Conservation (phyloP, 2,888 invertebrate species). For the Clivina fossor region DNA sequence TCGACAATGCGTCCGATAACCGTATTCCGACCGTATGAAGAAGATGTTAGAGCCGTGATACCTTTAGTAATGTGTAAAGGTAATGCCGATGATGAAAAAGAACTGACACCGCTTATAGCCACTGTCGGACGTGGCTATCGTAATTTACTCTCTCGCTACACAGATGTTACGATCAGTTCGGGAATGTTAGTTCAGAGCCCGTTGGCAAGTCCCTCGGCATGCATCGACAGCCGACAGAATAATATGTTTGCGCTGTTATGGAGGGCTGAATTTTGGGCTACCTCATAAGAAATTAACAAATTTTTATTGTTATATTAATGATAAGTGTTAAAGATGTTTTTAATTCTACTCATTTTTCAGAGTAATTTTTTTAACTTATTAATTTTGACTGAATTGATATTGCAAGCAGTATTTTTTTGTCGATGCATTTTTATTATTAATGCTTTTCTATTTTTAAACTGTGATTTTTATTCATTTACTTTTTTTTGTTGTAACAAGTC, state of each 20-base stretch:
- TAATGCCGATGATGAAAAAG: constrained; percentile 51
- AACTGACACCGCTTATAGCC: constrained; percentile 62
- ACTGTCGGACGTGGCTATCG: constrained; percentile 85
- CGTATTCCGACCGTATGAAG: constrained; percentile 89
- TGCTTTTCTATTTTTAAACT: too few species aligned
- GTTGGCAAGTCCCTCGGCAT: constrained; percentile 40
- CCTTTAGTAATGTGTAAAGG: constrained; percentile 56
- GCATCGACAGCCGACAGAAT: constrained; percentile 41
- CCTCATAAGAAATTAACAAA: constrained; percentile 42
- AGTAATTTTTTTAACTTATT: too few species aligned
- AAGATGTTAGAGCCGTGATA: constrained; percentile 70
- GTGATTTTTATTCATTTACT: too few species aligned
- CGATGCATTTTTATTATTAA: constrained; percentile 12
- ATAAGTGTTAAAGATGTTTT: constrained; percentile 4
- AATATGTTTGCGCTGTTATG: constrained; percentile 71
- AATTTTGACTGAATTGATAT: constrained; percentile 11
- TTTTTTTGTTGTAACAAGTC: too few species aligned
- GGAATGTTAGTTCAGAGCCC: constrained; percentile 51
- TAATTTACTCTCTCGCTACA: constrained; percentile 68
- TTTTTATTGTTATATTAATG: constrained; percentile 3
- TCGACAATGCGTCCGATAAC: constrained; percentile 80
- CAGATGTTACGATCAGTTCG: constrained; percentile 56
- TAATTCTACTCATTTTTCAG: too few species aligned
- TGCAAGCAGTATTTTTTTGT: constrained; percentile 19
- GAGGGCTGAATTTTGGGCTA: constrained; percentile 71